Base-by-base conservation (phyloP, 1,140 invertebrate genomes). In the Drosophila ohnishii region DNA sequence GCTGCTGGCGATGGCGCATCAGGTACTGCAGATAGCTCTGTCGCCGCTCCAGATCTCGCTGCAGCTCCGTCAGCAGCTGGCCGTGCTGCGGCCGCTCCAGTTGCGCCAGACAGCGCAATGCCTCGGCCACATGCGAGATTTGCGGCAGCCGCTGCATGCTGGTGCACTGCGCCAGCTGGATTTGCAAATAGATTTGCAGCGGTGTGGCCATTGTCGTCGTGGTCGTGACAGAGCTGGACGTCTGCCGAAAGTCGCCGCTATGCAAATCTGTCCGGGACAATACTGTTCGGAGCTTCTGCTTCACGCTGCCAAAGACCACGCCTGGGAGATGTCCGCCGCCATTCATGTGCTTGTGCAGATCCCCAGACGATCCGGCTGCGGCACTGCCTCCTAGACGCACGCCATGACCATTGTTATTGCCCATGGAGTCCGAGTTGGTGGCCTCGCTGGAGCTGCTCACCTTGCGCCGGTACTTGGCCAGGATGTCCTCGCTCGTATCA, bases 391-490 rank as follows among this genome's bases (percentile, higher is more conserved):
- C 70, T 0, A 55, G 44, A 5, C 62, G 50, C 19, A 53, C 50
- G 13, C 60, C 70, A 10, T 63, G 64, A 5, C 87, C 73, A 89
- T 80, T 14, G 2, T 37, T 53, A 10, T 37, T 91, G 84, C 75
- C 92, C 42, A 82, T 78, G 59, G 89, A 92, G 55, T 92, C 91
- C 0, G 86, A 92, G 69, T 91, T 92, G 30, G 92, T 92, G 19
- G 94, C 93, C 69, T 94, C 94, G 62, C 92, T 94, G 22, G 93
- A 92, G 28, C 93, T 93, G 75, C 94, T 95, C 1, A 94, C 94
- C 92, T 98, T 97, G 50, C 96, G 95, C 14, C 98, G 93, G 92
- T 99, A 99, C 90, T 99, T 99, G 28, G 97, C 97, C 74, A 99
- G 93, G 84, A 99, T 99, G 86, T 99, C 98, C 90, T 99, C 98